Base-by-base conservation (phyloP, 2,113 vertebrate species). In the Callochromis pleurospilus region DNA sequence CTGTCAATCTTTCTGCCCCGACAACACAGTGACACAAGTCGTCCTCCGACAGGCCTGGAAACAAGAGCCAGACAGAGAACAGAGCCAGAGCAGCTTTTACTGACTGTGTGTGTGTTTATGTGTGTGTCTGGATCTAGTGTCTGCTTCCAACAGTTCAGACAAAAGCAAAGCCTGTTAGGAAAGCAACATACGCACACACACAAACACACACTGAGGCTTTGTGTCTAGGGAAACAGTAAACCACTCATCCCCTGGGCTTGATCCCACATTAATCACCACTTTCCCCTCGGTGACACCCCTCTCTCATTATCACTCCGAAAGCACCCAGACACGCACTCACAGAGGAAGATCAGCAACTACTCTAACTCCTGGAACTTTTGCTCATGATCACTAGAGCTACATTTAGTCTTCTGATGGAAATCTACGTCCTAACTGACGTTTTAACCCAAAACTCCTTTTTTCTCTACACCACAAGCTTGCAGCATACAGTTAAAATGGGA, bases 201-300 rank as follows among this genome's bases (percentile, higher is more conserved):
- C 60, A 65, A 38, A 83, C 81, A 73, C 33, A 83, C 47, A 56
- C 6, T 83, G 83, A 82, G 42, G 86, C 92, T 89, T 93, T 95
- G 91, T 95, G 88, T 94, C 49, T 49, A 6, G 81, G 90, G 84
- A 87, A 95, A 95, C 95, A 94, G 88, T 88, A 89, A 86, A 68
- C 86, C 92, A 93, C 90, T 95, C 89, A 91, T 89, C 60, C 86
- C 68, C 82, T 49, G 68, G 86, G 85, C 84, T 87, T 17, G 56
- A 38, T 79, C 77, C 91, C 90, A 90, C 85, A 93, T 92, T 85
- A 93, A 93, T 94, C 89, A 91, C 68, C 62, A 56, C 90, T n/a
- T 85, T 93, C 75, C 81, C 86, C 82, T 90, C 79, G 58, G 79
- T 70, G 82, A 87, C 90, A 81, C 80, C 85, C 80, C 80, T 85